A percentile compares a stretch with the other conserved stretches of the same genome.
phyloP scores from a whole-genome alignment of 2,888 invertebrate genomes.

The Yponomeuta malinellus region DNA sequence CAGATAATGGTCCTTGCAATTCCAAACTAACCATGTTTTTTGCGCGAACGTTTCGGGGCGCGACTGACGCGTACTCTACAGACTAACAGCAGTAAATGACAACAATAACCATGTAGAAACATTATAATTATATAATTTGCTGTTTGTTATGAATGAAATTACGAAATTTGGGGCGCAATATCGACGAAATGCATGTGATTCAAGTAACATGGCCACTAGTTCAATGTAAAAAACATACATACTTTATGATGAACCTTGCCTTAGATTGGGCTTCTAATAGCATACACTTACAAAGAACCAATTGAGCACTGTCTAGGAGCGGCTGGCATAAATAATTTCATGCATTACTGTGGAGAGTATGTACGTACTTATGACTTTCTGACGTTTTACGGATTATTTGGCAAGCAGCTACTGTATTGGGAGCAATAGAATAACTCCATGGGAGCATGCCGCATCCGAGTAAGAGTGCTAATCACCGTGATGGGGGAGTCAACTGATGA shows the following conservation, averaged over 20 bases:
- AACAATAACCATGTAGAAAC: conserved; percentile 30
- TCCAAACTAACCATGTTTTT: conserved; percentile 63
- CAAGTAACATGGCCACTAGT: conserved; percentile 71
- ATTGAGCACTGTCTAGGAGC: conserved; percentile 58
- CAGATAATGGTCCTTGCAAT: conserved; percentile 73
- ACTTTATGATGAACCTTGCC: conserved; percentile 60
- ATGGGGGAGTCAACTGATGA: conserved; percentile 35
- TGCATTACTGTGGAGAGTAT: conserved; percentile 67
- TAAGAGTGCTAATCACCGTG: conserved; percentile 35
- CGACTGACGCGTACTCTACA: conserved; percentile 41
- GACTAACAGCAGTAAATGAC: conserved; percentile 44
- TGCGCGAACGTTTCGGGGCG: conserved; percentile 62
- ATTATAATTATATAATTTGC: conserved; percentile 63
- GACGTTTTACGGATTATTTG: conserved; percentile 76
- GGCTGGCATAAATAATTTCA: conserved; percentile 69
- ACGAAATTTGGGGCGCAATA: conserved; percentile 52
- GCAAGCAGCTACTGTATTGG: conserved; percentile 69
- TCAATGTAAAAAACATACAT: conserved; percentile 63
- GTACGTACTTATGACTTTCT: conserved; percentile 74
- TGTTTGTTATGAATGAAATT: conserved; percentile 45
- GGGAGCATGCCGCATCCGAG: conserved; percentile 51
- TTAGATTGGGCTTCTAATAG: conserved; percentile 40
- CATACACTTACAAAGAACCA: conserved; percentile 57
- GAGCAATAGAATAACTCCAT: conserved; percentile 54
- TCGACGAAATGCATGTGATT: conserved; percentile 67